A percentile compares a stretch with the other conserved stretches of the same genome.
Evolutionary conservation across 2,113 vertebrate species (phyloP).

Genomic region (Calonectris borealis): DNA sequence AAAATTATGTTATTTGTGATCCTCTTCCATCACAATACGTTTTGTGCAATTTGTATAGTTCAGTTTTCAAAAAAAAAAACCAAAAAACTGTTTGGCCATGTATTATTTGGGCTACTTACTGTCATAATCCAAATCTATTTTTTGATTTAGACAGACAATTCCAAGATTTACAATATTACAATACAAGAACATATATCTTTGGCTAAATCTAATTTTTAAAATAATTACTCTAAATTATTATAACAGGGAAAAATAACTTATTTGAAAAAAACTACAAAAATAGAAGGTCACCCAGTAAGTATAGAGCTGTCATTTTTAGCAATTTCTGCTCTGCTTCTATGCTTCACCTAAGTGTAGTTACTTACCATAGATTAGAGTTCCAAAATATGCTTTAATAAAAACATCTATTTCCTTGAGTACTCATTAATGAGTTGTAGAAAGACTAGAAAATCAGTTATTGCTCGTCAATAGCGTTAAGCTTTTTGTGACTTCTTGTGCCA

Average conservation of each 20-base stretch:
- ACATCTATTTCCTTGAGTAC: background rate
- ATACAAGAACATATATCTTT: background rate
- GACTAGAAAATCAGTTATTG: background rate
- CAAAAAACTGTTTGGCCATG: background rate
- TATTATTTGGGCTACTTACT: background rate
- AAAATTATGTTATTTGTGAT: background rate
- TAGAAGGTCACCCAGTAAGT: background rate
- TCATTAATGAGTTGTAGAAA: background rate
- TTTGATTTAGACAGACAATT: background rate
- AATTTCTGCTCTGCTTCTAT: slow-evolving; percentile 9
- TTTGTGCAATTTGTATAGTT: background rate
- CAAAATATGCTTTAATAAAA: slow-evolving; percentile 10
- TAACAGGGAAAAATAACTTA: background rate
- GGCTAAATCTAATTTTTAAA: background rate
- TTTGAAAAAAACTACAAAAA: background rate
- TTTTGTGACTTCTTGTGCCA: background rate
- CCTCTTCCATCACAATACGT: background rate
- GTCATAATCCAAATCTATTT: background rate
- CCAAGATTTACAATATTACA: background rate
- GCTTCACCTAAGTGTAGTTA: slow-evolving; percentile 67
- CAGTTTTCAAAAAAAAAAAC: background rate
- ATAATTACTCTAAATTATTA: background rate
- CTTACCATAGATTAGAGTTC: background rate
- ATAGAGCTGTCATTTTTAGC: slow-evolving; percentile 12
- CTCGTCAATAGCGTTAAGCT: background rate